These are phyloP conservation scores for Florisuga fusca DNA, from an alignment of 2,797 vertebrate species.

Conservation along the genomic window DNA sequence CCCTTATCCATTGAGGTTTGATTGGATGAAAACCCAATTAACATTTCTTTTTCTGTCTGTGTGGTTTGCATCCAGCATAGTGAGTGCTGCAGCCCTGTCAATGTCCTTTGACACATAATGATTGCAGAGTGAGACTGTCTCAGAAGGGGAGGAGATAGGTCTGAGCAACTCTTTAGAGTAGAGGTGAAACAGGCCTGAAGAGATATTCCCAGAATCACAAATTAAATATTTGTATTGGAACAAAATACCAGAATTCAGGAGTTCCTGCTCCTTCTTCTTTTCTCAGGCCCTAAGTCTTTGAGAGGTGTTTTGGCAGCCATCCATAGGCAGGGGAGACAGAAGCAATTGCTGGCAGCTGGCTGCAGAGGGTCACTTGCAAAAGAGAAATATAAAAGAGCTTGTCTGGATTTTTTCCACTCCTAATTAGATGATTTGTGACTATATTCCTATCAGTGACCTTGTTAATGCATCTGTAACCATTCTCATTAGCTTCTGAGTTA, in stretches of 20 bases:
- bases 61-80: not conserved
- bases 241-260: not conserved
- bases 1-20: not conserved
- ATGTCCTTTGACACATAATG: not conserved
- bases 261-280: not conserved
- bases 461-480: slow-evolving; percentile 53
- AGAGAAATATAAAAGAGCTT: not conserved
- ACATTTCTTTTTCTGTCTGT: not conserved
- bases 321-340: not conserved
- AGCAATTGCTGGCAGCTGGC: not conserved
- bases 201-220: not conserved
- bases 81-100: accelerated
- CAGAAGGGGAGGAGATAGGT: accelerated
- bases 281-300: not conserved
- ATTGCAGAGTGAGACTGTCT: not conserved
- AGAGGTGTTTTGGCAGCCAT: not conserved
- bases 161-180: not conserved
- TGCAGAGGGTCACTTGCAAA: not conserved
- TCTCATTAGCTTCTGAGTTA: slow-evolving; percentile 52
- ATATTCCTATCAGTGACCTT: slow-evolving; percentile 61
- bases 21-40: not conserved
- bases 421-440: slow-evolving; percentile 64
- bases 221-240: accelerated
- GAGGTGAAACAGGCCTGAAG: not conserved
- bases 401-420: not conserved